Evolutionary conservation across 2,797 vertebrate species (phyloP), one percentile per base, ranked within the genome.

Genomic region (Gambusia yucatana): DNA sequence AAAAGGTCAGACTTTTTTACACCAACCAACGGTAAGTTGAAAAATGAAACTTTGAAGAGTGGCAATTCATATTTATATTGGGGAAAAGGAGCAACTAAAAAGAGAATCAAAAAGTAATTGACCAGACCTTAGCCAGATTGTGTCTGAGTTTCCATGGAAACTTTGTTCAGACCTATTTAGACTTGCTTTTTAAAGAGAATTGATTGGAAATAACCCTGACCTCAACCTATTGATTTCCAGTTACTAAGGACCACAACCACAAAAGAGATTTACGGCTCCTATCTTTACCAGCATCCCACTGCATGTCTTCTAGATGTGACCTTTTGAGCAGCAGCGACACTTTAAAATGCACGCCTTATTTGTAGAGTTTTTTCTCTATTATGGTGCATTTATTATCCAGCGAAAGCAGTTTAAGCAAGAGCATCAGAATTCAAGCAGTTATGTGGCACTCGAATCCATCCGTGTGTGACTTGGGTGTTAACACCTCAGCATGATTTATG

Each of bases 401-500:
- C 39, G 76, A 79, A 65, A 67, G 71, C 69, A 10, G 17, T 78
- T 80, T 75, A 61, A 72, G 78, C 78, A 41, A 74, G 48, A 81
- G 39, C 73, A 83, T 75, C 75, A 81, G 75, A 80, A 84, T 84
- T 84, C 77, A 78, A 69, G 78, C 83, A 41, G 74, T 80, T 77
- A 73, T 71, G 50, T 75, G 69, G 72, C 77, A 79, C 78, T 72
- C 75, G 72, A 67, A 72, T 86, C 81, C 52, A 17, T 33, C 80
- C 72, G 85, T 69, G 82, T 86, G 82, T 87, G 93, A 94, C 93
- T 91, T 81, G 87, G 82, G 89, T 83, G 79, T 76, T 69, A 89
- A 89, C 92, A 87, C 91, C 85, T 83, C 85, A 67, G 82, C 82
- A 43, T 94, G 94, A 95, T 93, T 95, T 92, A 95, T 94, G 93